Percentiles rank a stretch among this genome's conserved stretches.
Evolutionary conservation across 2,888 invertebrate genomes (phyloP).

Genomic region (Ophion slaviceki): DNA sequence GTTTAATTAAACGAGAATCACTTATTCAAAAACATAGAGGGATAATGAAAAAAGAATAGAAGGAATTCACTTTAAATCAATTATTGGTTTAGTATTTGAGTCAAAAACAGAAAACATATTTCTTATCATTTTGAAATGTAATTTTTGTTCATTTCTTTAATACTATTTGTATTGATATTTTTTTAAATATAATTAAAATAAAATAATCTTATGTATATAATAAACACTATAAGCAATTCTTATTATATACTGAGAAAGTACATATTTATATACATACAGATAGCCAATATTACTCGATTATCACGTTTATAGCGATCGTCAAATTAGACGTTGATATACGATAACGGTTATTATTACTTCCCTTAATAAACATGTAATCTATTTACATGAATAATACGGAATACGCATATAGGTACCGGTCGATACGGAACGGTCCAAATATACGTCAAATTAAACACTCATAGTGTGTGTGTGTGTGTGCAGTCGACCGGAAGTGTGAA

Average conservation of each 20-base stretch:
- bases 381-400: neutral
- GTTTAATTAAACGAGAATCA: too few relatives aligned
- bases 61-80: too few relatives aligned
- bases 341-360: neutral
- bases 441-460: neutral
- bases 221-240: too few relatives aligned
- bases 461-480: neutral
- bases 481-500: neutral
- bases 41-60: too few relatives aligned
- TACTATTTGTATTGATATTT: too few relatives aligned
- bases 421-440: neutral
- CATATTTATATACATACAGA: neutral
- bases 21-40: too few relatives aligned
- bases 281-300: neutral
- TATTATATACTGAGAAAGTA: neutral
- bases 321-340: neutral
- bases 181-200: too few relatives aligned
- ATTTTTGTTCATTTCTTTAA: too few relatives aligned
- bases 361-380: neutral
- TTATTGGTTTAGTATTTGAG: too few relatives aligned
- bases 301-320: neutral
- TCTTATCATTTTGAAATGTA: too few relatives aligned
- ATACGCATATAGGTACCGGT: neutral
- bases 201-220: too few relatives aligned
- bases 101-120: too few relatives aligned